A percentile compares a stretch with the other conserved stretches of the same genome.
Conservation (phyloP, 2,797 vertebrate genomes). For the Sebastes trivittatus region DNA sequence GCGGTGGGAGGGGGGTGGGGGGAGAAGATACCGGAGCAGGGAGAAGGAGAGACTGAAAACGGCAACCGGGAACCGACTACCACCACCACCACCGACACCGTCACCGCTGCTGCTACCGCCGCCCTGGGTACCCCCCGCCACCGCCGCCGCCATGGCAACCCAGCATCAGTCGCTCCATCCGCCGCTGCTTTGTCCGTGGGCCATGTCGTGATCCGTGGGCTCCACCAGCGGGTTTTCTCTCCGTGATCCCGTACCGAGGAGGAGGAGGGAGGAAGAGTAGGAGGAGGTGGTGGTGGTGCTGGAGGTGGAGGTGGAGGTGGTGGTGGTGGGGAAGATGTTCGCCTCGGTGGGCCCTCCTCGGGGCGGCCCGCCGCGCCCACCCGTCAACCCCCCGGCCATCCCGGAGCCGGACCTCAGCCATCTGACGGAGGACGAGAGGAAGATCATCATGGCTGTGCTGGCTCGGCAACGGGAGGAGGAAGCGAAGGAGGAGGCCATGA, state of each 20-base stretch:
- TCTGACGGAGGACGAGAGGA: slow-evolving; percentile 97
- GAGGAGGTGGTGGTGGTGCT: slow-evolving; percentile 59
- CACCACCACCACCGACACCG: slow-evolving; percentile 30
- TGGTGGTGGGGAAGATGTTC: slow-evolving; percentile 89
- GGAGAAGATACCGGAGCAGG: slow-evolving; percentile 69
- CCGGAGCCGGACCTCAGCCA: slow-evolving; percentile 98
- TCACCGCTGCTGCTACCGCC: slow-evolving; percentile 47
- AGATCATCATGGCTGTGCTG: slow-evolving; percentile 98
- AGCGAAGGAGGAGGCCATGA: slow-evolving; percentile 97
- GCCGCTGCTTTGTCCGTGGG: slow-evolving; percentile 77
- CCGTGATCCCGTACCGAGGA: slow-evolving; percentile 84
- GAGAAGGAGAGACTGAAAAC: slow-evolving; percentile 69
- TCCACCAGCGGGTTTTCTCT: slow-evolving; percentile 82
- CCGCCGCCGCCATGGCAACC: slow-evolving; percentile 87
- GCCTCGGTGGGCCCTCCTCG: slow-evolving; percentile 91
- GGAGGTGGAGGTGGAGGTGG: slow-evolving; percentile 16
- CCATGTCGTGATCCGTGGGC: slow-evolving; percentile 87
- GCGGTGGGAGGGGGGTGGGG: slow-evolving; percentile 76
- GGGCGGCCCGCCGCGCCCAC: slow-evolving; percentile 89
- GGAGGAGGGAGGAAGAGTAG: slow-evolving; percentile 60
- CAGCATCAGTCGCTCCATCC: slow-evolving; percentile 76
- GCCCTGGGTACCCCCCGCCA: slow-evolving; percentile 80
- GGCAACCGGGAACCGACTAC: slow-evolving; percentile 79
- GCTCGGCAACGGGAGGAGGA: slow-evolving; percentile 97
- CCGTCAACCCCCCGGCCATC: slow-evolving; percentile 89